phyloP scores from a whole-genome alignment of 2,113 vertebrate species.

The Entomyzon cyanotis region DNA sequence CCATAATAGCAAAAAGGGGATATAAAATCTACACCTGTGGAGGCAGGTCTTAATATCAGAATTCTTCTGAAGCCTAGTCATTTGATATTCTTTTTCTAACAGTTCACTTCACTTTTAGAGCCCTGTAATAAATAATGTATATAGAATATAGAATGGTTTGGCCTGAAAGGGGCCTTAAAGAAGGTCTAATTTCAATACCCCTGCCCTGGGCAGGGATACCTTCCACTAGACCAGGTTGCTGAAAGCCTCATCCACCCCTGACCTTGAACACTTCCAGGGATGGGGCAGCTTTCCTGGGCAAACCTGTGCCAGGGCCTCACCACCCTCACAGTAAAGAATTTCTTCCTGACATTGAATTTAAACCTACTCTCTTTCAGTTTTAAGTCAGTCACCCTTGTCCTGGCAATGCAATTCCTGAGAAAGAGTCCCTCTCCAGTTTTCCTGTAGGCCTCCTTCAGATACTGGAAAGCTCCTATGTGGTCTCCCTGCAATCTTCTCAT shows the following conservation, averaged over 20 bases:
- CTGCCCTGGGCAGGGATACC: background rate
- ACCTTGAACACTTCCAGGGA: background rate
- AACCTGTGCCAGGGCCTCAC: background rate
- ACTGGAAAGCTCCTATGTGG: background rate
- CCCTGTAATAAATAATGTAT: background rate
- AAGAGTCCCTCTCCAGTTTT: background rate
- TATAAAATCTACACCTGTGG: background rate
- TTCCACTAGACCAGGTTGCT: background rate
- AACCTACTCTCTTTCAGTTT: background rate
- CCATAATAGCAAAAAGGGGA: background rate
- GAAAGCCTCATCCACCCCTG: rapidly evolving
- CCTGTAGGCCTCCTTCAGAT: background rate
- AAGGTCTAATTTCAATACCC: background rate
- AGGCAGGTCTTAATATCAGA: background rate
- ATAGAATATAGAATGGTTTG: background rate
- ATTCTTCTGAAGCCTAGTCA: background rate
- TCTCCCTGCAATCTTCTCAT: background rate
- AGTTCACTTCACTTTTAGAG: background rate
- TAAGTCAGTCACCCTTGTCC: background rate
- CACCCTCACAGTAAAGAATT: background rate
- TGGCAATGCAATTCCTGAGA: background rate
- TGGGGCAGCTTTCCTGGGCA: background rate
- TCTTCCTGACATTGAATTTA: background rate
- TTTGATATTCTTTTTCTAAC: background rate
- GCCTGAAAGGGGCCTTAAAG: background rate